These are phyloP conservation scores for Zaprionus lineosus DNA, from an alignment of 2,888 invertebrate genomes.

Conservation along the genomic window DNA sequence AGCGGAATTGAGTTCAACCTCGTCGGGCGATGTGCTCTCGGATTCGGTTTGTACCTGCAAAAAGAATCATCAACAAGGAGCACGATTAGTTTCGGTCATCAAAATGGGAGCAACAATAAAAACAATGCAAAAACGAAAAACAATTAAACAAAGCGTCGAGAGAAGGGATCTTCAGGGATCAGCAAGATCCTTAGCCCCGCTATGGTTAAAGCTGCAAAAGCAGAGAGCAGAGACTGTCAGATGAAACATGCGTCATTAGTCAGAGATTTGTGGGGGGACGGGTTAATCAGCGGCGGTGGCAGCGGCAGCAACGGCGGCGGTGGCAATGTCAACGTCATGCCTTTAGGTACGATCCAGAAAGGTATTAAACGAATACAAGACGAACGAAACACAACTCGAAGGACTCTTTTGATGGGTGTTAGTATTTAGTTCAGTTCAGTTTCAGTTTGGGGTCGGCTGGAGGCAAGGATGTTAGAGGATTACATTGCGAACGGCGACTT, in stretches of 20 bases:
- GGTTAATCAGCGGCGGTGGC: conserved; percentile 54
- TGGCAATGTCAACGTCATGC: conserved; percentile 50
- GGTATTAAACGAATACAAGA: conserved; percentile 65
- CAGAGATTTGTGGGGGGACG: conserved; percentile 29
- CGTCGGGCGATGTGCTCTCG: conserved; percentile 86
- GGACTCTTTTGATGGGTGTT: conserved; percentile 15
- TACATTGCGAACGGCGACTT: conserved; percentile 8
- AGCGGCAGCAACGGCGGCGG: conserved; percentile 36
- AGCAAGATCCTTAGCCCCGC: conserved; percentile 15
- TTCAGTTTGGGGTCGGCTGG: conserved; percentile 17
- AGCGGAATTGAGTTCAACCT: conserved; percentile 91
- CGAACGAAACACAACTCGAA: conserved; percentile 50
- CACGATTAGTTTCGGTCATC: background rate
- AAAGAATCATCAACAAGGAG: conserved; percentile 21
- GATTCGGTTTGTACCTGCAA: conserved; percentile 87
- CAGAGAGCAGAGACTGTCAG: too few relatives aligned
- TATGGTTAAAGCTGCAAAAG: background rate
- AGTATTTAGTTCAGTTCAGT: conserved; percentile 15
- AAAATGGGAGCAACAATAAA: conserved; percentile 11
- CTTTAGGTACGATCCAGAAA: conserved; percentile 83
- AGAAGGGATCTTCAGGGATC: conserved; percentile 21
- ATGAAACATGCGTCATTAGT: conserved; percentile 63
- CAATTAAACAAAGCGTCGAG: conserved; percentile 42
- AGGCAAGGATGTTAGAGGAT: conserved; percentile 3
- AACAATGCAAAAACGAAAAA: conserved; percentile 40